Base-by-base conservation (phyloP, 2,113 vertebrate genomes). In the Pseudolaguvia tuberculata region DNA sequence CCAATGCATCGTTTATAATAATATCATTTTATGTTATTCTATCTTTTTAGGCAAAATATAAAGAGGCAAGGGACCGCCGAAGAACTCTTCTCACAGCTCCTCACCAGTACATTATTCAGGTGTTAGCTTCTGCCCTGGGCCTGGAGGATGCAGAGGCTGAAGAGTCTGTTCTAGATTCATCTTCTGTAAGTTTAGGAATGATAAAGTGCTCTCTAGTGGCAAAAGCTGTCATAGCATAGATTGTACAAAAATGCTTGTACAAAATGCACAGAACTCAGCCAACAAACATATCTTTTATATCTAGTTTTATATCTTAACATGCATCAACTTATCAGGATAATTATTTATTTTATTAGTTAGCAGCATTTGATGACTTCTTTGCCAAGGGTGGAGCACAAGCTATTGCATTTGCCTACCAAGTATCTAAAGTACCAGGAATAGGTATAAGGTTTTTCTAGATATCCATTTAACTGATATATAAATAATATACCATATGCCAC, bases 351-450 rank as follows among this genome's bases (percentile, higher is more conserved):
- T 82, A 83, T 89, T 80, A 95, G 93, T 75, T 94, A 1, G 77
- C 87, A 0, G 20, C 88, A 48, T 90, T 94, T 86, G 78, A 85
- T 73, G 25, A 74, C 7, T 95, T 95, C 83, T 91, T 95, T 80
- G 78, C 78, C 45, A 86, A 91, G 78, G 87, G 86, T 75, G 90
- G 93, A 70, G 80, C 20, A 79, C 91, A 91, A 85, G 78, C 86
- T 2, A 71, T 95, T 86, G 90, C 87, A 79, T 85, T 94, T 85
- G 86, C 94, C 14, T 94, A 93, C 78, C 93, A 94, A 71, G 89
- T 93, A 79, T 86, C 89, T 80, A 85, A 90, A 27, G 70, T 79
- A 42, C 91, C 91, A 78, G 88, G 90, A 78, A 6, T 83, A 83
- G 93, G 93, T 95, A 90, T 86, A 61, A 47, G 2, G 21, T 23